Evolutionary conservation across 1,140 invertebrate genomes (phyloP).

Genomic region (Araneus ventricosus): DNA sequence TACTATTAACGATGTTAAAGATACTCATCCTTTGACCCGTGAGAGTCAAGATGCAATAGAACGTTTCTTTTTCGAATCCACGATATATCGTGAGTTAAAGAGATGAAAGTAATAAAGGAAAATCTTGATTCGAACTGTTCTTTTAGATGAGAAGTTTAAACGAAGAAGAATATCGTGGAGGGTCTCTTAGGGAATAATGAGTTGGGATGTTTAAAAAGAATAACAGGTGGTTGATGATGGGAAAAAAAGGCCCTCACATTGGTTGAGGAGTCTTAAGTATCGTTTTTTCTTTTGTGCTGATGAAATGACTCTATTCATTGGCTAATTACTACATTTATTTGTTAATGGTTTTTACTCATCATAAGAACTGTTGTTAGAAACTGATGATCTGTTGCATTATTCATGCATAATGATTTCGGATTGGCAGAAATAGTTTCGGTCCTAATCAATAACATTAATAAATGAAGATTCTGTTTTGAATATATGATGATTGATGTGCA

Average conservation of each 20-base stretch:
- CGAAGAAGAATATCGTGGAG: background rate
- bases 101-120: background rate
- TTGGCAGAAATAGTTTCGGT: background rate
- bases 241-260: background rate
- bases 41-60: background rate
- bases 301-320: background rate
- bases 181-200: background rate
- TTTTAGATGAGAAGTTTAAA: background rate
- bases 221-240: background rate
- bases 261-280: background rate
- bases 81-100: constrained; percentile 9
- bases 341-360: background rate
- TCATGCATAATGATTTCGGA: background rate
- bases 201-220: background rate
- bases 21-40: constrained; percentile 4
- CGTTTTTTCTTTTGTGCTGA: background rate
- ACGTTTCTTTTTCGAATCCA: background rate
- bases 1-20: background rate
- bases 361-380: background rate
- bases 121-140: background rate
- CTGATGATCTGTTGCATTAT: background rate
- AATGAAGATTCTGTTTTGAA: background rate
- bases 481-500: background rate
- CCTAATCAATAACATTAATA: background rate
- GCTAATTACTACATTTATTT: background rate